Evolutionary conservation across 1,140 invertebrate genomes (phyloP).

Genomic region (Lutraria rhynchaena): DNA sequence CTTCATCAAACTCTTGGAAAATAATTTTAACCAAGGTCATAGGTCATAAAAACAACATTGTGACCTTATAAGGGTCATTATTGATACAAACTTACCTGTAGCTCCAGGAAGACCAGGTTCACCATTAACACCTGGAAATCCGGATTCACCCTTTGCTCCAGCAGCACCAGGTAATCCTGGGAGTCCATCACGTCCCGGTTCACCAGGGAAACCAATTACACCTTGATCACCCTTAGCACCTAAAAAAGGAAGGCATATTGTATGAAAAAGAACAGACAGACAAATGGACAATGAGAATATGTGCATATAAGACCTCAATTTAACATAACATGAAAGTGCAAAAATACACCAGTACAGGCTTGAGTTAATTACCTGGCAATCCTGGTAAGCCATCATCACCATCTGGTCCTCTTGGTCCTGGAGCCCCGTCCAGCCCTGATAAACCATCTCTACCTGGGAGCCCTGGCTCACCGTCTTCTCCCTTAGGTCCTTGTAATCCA

Average conservation of each 20-base stretch:
- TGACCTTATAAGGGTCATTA: too few species aligned
- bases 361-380: conserved; percentile 67
- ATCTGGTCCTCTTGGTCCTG: conserved; percentile 39
- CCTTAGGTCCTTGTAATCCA: conserved; percentile 65
- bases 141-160: conserved; percentile 67
- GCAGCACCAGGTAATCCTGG: conserved; percentile 67
- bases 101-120: conserved; percentile 70
- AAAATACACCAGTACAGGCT: too few species aligned
- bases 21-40: too few species aligned
- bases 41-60: too few species aligned
- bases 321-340: too few species aligned
- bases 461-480: conserved; percentile 63
- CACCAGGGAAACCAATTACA: conserved; percentile 72
- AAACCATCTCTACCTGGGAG: conserved; percentile 52
- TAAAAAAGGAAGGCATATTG: conserved; percentile 47
- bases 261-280: neutral
- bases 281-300: neutral
- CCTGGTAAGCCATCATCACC: conserved; percentile 67
- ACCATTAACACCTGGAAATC: conserved; percentile 70
- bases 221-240: conserved; percentile 71
- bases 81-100: conserved; percentile 33
- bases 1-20: too few species aligned
- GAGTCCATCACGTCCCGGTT: conserved; percentile 71
- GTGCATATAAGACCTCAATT: neutral
- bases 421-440: conserved; percentile 63